phyloP scores from a whole-genome alignment of 1,140 invertebrate species.

The Eupristina koningsbergeri region DNA sequence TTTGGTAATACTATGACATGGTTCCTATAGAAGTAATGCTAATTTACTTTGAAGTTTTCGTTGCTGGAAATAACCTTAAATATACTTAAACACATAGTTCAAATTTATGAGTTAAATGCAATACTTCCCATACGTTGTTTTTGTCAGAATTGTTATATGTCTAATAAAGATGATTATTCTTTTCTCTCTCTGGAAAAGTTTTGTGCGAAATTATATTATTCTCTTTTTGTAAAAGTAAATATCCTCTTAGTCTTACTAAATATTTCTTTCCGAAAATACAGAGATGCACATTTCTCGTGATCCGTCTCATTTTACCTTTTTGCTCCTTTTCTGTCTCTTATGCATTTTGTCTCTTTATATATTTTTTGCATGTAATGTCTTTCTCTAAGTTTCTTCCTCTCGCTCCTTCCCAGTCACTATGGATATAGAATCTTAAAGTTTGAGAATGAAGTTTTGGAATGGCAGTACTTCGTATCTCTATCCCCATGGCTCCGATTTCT shows the following conservation, averaged over 20 bases:
- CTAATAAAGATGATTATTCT: not conserved
- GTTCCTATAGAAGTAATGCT: not conserved
- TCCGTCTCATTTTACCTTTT: not conserved
- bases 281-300: not conserved
- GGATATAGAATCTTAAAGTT: slow-evolving; percentile 30
- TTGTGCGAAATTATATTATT: too few relatives aligned
- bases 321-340: not conserved
- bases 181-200: not conserved
- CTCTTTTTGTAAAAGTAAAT: too few relatives aligned
- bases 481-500: slow-evolving; percentile 15
- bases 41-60: not conserved
- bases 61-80: not conserved
- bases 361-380: slow-evolving; percentile 18
- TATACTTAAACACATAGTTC: not conserved
- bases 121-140: not conserved
- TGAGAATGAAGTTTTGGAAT: slow-evolving; percentile 31
- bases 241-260: not conserved
- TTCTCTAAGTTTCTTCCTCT: not conserved
- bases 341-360: not conserved
- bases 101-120: not conserved
- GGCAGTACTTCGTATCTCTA: slow-evolving; percentile 5
- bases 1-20: not conserved
- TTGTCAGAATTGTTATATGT: too few relatives aligned
- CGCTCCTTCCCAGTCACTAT: not conserved
- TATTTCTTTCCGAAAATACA: not conserved